phyloP scores from a whole-genome alignment of 2,113 vertebrate genomes.

The Eonycteris spelaea region DNA sequence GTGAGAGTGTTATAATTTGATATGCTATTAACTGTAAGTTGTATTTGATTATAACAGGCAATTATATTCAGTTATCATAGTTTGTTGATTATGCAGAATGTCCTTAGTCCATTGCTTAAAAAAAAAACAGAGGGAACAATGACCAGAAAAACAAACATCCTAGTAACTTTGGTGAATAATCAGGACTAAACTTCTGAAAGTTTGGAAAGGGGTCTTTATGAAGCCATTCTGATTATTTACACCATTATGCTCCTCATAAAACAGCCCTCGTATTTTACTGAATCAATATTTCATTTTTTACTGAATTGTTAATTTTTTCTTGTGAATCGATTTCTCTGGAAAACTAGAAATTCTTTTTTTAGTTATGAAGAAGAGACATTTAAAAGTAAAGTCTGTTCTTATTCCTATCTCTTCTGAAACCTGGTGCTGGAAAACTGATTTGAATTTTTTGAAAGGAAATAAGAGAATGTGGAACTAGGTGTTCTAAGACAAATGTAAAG shows the following conservation, averaged over 20 bases:
- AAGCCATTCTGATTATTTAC: background rate
- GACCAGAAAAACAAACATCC: background rate
- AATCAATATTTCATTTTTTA: background rate
- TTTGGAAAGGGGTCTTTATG: background rate
- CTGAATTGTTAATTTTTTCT: background rate
- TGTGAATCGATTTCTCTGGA: background rate
- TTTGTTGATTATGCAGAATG: background rate
- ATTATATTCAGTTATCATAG: background rate
- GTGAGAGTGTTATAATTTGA: background rate
- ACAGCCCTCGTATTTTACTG: background rate
- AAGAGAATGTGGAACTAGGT: background rate
- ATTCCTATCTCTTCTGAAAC: background rate
- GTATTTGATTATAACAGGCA: background rate
- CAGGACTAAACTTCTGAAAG: background rate
- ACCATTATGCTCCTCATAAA: background rate
- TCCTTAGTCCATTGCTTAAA: background rate
- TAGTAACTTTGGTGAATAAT: background rate
- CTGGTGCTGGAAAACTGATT: background rate
- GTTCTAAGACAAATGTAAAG: background rate
- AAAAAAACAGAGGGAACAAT: background rate
- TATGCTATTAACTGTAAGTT: background rate
- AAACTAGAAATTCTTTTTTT: background rate
- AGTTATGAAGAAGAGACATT: background rate
- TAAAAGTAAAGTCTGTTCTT: background rate
- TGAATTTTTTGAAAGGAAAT: background rate